A percentile compares a stretch with the other conserved stretches of the same genome.
Evolutionary conservation across 1,140 invertebrate species (phyloP).

Genomic region (Parapsyche elsis): DNA sequence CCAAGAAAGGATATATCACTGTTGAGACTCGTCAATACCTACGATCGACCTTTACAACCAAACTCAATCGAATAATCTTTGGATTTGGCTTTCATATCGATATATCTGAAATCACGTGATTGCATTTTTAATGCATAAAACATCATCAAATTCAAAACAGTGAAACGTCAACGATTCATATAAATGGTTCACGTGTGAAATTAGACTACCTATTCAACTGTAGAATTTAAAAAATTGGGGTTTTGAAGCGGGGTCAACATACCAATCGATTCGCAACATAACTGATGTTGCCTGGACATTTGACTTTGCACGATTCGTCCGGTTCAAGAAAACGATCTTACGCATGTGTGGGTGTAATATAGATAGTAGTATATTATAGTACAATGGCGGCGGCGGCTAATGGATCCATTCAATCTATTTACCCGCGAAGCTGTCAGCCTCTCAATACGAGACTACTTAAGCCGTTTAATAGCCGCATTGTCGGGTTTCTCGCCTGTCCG

Average conservation of each 20-base stretch:
- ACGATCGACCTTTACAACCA: neutral
- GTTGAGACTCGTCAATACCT: neutral
- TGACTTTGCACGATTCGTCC: too few species aligned
- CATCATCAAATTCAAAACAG: too few species aligned
- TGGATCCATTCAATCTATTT: conserved; percentile 56
- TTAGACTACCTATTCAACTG: too few species aligned
- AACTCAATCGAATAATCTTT: too few species aligned
- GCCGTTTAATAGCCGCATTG: conserved; percentile 50
- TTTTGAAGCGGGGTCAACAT: too few species aligned
- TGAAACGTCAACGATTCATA: too few species aligned
- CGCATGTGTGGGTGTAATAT: neutral
- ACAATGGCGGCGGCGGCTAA: conserved; percentile 48
- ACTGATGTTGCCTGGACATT: too few species aligned
- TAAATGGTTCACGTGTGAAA: too few species aligned
- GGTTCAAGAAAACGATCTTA: too few species aligned
- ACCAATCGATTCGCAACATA: neutral
- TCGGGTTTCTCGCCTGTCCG: conserved; percentile 55
- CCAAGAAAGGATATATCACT: neutral
- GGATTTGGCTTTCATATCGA: too few species aligned
- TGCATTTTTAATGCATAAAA: too few species aligned
- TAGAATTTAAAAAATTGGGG: neutral
- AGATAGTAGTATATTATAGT: neutral
- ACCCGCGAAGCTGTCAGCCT: conserved; percentile 54
- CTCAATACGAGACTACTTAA: conserved; percentile 55
- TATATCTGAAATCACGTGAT: too few species aligned